Conservation (phyloP, 2,797 vertebrate species). For the Oreonectes daqikongensis region DNA sequence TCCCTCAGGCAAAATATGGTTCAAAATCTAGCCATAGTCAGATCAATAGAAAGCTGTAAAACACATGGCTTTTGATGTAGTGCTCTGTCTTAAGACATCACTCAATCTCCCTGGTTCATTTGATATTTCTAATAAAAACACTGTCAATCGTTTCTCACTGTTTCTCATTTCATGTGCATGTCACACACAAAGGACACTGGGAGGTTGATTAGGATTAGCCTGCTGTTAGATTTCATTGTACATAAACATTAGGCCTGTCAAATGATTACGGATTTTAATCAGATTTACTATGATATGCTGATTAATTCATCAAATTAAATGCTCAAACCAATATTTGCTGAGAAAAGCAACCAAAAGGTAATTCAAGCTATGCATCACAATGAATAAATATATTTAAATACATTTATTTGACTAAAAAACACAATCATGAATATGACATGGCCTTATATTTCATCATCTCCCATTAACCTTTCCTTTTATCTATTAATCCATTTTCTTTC, state of each 20-base stretch:
- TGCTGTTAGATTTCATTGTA: not conserved
- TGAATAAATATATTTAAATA: not conserved
- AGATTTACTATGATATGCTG: not conserved
- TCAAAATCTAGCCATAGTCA: constrained; percentile 6
- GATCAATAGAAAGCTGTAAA: constrained; percentile 27
- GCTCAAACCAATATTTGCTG: not conserved
- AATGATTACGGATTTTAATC: constrained; percentile 10
- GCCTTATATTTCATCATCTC: not conserved
- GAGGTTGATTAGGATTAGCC: constrained; percentile 2
- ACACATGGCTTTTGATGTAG: constrained; percentile 14
- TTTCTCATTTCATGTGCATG: constrained; percentile 6
- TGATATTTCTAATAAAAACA: not conserved
- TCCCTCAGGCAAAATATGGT: constrained; percentile 38
- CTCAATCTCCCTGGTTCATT: constrained; percentile 1
- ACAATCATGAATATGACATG: no score
- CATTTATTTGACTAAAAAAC: not conserved
- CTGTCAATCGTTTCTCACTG: not conserved
- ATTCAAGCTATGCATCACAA: not conserved
- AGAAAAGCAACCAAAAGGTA: not conserved
- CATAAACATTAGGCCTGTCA: not conserved
- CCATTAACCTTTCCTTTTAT: not conserved
- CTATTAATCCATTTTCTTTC: constrained; percentile 10
- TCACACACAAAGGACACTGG: not conserved
- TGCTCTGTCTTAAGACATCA: constrained; percentile 10
- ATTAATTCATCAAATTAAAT: not conserved